A percentile compares a stretch with the other conserved stretches of the same genome.
Conservation (phyloP, 2,113 vertebrate genomes). For the Potamarius usumacintae region DNA sequence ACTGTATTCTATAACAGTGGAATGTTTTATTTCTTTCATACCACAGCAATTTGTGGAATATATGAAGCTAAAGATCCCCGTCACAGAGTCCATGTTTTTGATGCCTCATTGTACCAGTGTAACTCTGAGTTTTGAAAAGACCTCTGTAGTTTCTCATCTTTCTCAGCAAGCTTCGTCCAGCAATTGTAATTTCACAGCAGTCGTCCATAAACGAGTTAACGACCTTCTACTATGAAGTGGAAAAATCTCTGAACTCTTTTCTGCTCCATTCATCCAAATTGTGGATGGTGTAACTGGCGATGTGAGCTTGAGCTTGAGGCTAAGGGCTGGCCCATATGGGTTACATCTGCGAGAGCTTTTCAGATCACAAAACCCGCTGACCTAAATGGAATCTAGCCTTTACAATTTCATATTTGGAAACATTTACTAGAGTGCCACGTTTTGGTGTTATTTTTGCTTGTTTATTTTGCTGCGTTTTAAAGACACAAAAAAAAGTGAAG, state of each 20-base stretch:
- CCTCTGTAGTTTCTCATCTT: not conserved
- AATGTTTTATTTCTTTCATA: too few relatives aligned
- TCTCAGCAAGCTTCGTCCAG: constrained; percentile 3
- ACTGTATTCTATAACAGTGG: too few relatives aligned
- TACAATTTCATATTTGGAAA: constrained; percentile 32
- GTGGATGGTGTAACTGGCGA: constrained; percentile 50
- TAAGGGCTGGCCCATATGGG: constrained; percentile 40
- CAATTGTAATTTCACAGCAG: constrained; percentile 19
- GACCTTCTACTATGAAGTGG: constrained; percentile 59
- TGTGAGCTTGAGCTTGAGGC: constrained; percentile 42
- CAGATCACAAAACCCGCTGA: constrained; percentile 49
- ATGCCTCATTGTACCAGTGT: not conserved
- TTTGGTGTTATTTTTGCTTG: constrained; percentile 1
- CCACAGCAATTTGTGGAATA: not conserved
- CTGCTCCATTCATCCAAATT: constrained; percentile 53
- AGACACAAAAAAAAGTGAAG: not conserved
- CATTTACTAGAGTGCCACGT: not conserved
- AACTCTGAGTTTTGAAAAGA: too few relatives aligned
- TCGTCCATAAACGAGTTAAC: constrained; percentile 36
- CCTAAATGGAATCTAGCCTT: constrained; percentile 25
- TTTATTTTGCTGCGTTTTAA: not conserved
- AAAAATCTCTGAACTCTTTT: constrained; percentile 51
- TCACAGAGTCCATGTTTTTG: not conserved
- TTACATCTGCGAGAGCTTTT: constrained; percentile 65
- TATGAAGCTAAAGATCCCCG: not conserved